Base-by-base conservation (phyloP, 2,888 invertebrate species). In the Rhingia campestris region DNA sequence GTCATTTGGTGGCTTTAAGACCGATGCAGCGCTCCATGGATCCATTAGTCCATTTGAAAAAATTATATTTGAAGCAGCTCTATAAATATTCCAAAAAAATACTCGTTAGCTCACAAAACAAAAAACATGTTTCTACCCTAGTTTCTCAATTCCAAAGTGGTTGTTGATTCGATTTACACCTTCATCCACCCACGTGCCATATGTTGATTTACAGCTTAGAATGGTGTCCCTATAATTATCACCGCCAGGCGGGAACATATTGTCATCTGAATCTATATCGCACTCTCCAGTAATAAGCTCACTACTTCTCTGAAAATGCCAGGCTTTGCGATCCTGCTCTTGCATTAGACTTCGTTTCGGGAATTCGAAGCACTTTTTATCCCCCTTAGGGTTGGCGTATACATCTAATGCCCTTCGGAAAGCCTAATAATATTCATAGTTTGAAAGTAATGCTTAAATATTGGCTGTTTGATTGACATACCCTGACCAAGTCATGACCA, bases 1-100 rank as follows among this genome's bases (percentile, higher is more conserved):
- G 2, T 92, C 92, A 51, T 95, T 95, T 39, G 95, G 89, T 86
- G 94, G 94, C 87, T 92, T 92, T 53, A 96, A 89, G 49, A 96
- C 94, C n/a, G 97, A 96, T 88, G 96, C 96, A 87, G 95, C 94
- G 58, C 95, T 94, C 97, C 96, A 97, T 0, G 96, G 96, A 90
- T 97, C 97, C 86, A 96, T 88, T 3, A 96, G 90, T 0, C 97
- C 97, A 89, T 96, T 97, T 2, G 79, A 79, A 66, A 66, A 79
- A 30, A 79, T 72, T n/a, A 75, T 75, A 4, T 75, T 75, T 12
- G 43, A 37, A n/a, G 75, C 75, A 12, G 51, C 51, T 37, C 75
- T 74, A n/a, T 1, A 66, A 32, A 9, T n/a, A n/a, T n/a, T n/a
- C n/a, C n/a, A 37, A 14, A 45, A 30, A 22, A 6, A 12, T 4